Base-by-base conservation (phyloP, 2,888 invertebrate species). In the Tanypteryx hageni region DNA sequence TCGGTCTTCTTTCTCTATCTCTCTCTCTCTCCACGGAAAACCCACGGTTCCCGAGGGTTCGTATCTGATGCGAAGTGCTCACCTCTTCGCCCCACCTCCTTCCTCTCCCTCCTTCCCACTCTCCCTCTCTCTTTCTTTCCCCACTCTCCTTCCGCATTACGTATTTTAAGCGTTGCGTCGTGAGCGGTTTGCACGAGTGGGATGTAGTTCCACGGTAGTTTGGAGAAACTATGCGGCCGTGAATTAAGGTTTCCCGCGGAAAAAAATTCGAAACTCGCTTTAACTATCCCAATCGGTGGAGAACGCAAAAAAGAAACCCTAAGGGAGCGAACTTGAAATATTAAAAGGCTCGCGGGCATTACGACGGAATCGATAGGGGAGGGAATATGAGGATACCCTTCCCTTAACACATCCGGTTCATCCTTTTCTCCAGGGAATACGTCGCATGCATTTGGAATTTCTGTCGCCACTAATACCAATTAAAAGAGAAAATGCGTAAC, bases 11-110 rank as follows among this genome's bases (percentile, higher is more conserved):
- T 76, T 76, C 68, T 76, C 27, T 76, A n/a, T 76, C 68, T 68
- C 68, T 68, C 68, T 68, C 68, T 68, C 68, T 68, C 18, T 61
- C 44, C 64, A 31, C 64, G 89, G 64, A 89, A 89, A 89, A 89
- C 64, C 64, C 89, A 89, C 89, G 64, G 44, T 89, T 89, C 89
- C 31, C 64, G 9, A n/a, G 89, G 18, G 61, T 18, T 18, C 16
- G 44, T n/a, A 18, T n/a, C 61, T 31, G 86, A 27, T 59, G 68
- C 58, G 10, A 89, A 18, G 83, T 83, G 44, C 56, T 14, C 56
- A 27, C 82, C 11, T 16, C 18, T 61, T 10, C 16, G 2, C 59
- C 1, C 16, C 14, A 31, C 44, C 31, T 18, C 16, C 22, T 61
- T 27, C 18, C 18, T 82, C 82, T 14, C 13, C 82, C 18, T 44